A percentile compares a stretch with the other conserved stretches of the same genome.
Evolutionary conservation across 2,888 invertebrate genomes (phyloP).

Genomic region (Lymantria monacha): DNA sequence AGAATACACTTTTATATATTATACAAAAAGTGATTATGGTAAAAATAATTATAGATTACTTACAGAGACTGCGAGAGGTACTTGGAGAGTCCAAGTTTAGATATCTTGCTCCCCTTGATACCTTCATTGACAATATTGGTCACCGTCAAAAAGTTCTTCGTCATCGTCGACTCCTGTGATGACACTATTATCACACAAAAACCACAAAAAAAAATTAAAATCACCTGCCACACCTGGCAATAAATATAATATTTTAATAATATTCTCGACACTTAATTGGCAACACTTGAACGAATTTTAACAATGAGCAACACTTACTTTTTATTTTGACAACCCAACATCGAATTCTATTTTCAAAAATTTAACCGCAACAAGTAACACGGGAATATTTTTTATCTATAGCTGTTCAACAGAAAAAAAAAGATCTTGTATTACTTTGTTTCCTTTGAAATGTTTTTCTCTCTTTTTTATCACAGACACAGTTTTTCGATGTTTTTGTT

Average conservation of each 20-base stretch:
- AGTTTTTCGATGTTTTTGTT: constrained; percentile 51
- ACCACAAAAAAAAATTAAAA: constrained; percentile 37
- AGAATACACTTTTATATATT: no score
- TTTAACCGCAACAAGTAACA: constrained; percentile 65
- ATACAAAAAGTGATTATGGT: no score
- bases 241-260: constrained; percentile 12
- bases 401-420: constrained; percentile 33
- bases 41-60: constrained; percentile 66
- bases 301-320: constrained; percentile 60
- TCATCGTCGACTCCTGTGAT: constrained; percentile 75
- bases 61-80: constrained; percentile 90
- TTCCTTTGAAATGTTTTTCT: constrained; percentile 40
- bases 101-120: constrained; percentile 88
- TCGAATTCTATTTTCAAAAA: constrained; percentile 59
- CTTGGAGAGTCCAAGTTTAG: constrained; percentile 87
- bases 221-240: not conserved
- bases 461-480: constrained; percentile 62
- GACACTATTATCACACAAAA: constrained; percentile 61
- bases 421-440: constrained; percentile 11
- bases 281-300: constrained; percentile 22
- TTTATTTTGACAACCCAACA: constrained; percentile 64
- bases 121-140: constrained; percentile 87
- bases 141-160: constrained; percentile 83
- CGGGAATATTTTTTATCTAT: constrained; percentile 45
- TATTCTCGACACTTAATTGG: constrained; percentile 9